A percentile compares a stretch with the other conserved stretches of the same genome.
Conservation (phyloP, 2,888 invertebrate species). For the Phlogophora meticulosa region DNA sequence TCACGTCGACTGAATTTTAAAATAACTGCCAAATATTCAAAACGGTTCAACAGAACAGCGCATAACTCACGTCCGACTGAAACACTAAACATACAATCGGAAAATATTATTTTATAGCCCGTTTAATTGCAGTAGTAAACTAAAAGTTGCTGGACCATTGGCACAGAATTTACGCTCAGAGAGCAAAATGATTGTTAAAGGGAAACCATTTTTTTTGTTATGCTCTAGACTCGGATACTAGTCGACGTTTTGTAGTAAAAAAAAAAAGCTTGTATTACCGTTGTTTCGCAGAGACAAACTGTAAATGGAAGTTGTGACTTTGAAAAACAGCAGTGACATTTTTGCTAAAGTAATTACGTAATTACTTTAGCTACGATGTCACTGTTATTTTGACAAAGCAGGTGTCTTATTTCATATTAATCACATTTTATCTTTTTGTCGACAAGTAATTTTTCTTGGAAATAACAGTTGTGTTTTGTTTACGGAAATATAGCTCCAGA, state of each 20-base stretch:
- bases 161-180: slow-evolving; percentile 41
- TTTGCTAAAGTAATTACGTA: slow-evolving; percentile 31
- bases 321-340: slow-evolving; percentile 43
- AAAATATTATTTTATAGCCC: slow-evolving; percentile 39
- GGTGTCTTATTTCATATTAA: slow-evolving; percentile 22
- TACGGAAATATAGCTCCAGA: slow-evolving; percentile 3
- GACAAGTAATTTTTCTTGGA: not conserved
- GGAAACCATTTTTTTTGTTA: slow-evolving; percentile 19
- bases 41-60: slow-evolving; percentile 24
- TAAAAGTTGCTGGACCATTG: slow-evolving; percentile 42
- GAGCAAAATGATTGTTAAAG: slow-evolving; percentile 42
- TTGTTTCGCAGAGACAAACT: slow-evolving; percentile 14
- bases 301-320: slow-evolving; percentile 35
- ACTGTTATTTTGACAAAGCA: too few species aligned
- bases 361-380: too few species aligned
- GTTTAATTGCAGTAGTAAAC: slow-evolving; percentile 49
- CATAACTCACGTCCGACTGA: slow-evolving; percentile 17
- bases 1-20: slow-evolving; percentile 28
- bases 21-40: slow-evolving; percentile 27
- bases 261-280: not conserved
- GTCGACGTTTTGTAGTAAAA: slow-evolving; percentile 11
- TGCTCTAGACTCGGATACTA: not conserved
- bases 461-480: slow-evolving; percentile 8
- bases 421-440: slow-evolving; percentile 17
- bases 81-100: slow-evolving; percentile 26